Evolutionary conservation across 2,797 vertebrate species (phyloP), one percentile per base, ranked within the genome.

Genomic region (Sebastes taczanowskii): DNA sequence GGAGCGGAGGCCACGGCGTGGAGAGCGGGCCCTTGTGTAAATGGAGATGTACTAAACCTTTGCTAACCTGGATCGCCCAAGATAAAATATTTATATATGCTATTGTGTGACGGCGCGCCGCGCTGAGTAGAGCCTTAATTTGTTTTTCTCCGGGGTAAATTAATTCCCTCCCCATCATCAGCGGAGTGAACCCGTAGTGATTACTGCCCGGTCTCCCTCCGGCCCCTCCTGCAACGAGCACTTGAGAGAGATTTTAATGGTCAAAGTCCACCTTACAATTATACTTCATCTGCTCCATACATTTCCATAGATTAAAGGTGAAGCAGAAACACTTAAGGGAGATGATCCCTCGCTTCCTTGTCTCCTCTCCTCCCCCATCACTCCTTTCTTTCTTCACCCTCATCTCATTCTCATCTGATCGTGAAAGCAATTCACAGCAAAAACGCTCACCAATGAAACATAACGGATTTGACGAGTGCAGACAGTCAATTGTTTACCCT

Each of bases 71-170:
- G 80, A 94, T 95, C 83, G 72, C 88, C 88, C 91, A 92, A 94
- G 94, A 96, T 96, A 93, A 96, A 96, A 96, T 96, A 96, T 96
- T 96, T 96, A 96, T 96, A 95, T 96, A 96, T 95, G 96, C 95
- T 93, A 93, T 96, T 96, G 95, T 96, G 92, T 94, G 94, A 93
- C 88, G 49, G 92, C 82, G 90, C 81, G 55, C 87, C 55, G 56
- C 75, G 68, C 91, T 87, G 87, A 94, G 89, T 42, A 91, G 93
- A 84, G 82, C 84, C 90, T 94, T 96, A 95, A 96, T 96, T 96
- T 96, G 95, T 96, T 96, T 95, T 95, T 78, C 95, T 95, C 94
- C 92, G 68, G 81, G 89, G 88, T 93, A 94, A 96, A 95, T 96
- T 93, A 96, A 95, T 95, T 93, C 92, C 91, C 93, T 95, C 94